Evolutionary conservation across 2,113 vertebrate genomes (phyloP), one percentile per base, ranked within the genome.

Genomic region (Oxyura jamaicensis): DNA sequence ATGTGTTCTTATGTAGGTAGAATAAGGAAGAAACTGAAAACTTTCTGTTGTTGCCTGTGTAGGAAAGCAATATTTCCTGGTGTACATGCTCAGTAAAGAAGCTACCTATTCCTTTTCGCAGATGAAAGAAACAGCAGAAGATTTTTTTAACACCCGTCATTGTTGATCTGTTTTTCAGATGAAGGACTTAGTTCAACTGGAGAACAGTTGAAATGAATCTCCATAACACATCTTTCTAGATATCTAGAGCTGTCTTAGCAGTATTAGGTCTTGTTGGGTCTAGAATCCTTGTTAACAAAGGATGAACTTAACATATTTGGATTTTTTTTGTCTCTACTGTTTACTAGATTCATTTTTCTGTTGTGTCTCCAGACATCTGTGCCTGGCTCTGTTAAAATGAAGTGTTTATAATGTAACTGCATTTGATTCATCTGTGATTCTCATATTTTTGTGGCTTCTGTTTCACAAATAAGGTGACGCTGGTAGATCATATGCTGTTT

Each of bases 391-490:
- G 66, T 46, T 80, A 25, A 58, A 90, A 68, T 77, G n/a, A 31
- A 35, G 36, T 48, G 42, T 71, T 90, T 93, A 48, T 78, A 60
- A 52, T n/a, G 41, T 19, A 67, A 11, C 88, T 91, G 65, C 33
- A 33, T 72, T 69, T 79, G 44, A 75, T 66, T 93, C 83, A 52
- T 35, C 72, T 91, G 66, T 29, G 72, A 25, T 90, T 96, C 80
- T 82, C 66, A 50, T 88, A 46, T 82, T 96, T 85, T 81, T 75
- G 31, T 86, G 58, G 58, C 58, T 94, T 83, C 76, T 88, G 44
- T 84, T 96, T 94, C 80, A 87, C 53, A 75, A 88, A 83, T 74
- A 91, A 86, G 79, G 65, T 90, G 93, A 88, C 0, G 9, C 39
- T 68, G 42, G 73, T 81, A 68, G 60, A 65, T 96, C 42, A 22